A percentile compares a stretch with the other conserved stretches of the same genome.
Conservation (phyloP, 2,797 vertebrate species). For the Micropoecilia bifurca region DNA sequence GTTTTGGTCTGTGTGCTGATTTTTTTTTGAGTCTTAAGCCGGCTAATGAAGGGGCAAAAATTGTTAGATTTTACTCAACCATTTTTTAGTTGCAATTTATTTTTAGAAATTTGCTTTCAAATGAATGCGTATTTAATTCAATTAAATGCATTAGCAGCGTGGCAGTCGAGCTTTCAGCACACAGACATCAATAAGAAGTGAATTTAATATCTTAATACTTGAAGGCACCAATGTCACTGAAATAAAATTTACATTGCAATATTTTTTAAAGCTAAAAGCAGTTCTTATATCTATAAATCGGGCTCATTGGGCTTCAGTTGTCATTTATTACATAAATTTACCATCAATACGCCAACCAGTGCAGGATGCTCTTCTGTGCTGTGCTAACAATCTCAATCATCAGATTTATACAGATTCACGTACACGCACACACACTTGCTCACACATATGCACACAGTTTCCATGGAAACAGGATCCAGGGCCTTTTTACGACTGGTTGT, state of each 20-base stretch:
- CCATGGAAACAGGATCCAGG: constrained; percentile 81
- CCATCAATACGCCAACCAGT: constrained; percentile 51
- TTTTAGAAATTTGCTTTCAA: neutral
- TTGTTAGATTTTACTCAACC: neutral
- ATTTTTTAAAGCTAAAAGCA: constrained; percentile 11
- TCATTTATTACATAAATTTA: constrained; percentile 34
- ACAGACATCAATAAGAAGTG: neutral
- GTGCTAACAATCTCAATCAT: constrained; percentile 70
- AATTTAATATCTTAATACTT: neutral
- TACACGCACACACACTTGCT: constrained; percentile 34
- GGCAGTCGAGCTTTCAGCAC: neutral
- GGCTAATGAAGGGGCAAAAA: neutral
- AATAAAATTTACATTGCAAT: neutral
- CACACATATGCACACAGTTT: constrained; percentile 70
- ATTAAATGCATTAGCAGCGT: neutral
- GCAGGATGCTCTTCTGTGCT: constrained; percentile 55
- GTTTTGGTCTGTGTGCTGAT: too few species aligned
- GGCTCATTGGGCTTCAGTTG: constrained; percentile 29
- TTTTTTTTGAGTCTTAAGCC: neutral
- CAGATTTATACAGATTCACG: constrained; percentile 42
- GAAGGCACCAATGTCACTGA: neutral
- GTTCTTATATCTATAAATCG: constrained; percentile 34
- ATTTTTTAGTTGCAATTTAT: neutral
- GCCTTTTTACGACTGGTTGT: constrained; percentile 76
- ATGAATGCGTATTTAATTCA: neutral